A percentile compares a stretch with the other conserved stretches of the same genome.
Conservation (phyloP, 2,113 vertebrate genomes). For the Platycercus adscitus region DNA sequence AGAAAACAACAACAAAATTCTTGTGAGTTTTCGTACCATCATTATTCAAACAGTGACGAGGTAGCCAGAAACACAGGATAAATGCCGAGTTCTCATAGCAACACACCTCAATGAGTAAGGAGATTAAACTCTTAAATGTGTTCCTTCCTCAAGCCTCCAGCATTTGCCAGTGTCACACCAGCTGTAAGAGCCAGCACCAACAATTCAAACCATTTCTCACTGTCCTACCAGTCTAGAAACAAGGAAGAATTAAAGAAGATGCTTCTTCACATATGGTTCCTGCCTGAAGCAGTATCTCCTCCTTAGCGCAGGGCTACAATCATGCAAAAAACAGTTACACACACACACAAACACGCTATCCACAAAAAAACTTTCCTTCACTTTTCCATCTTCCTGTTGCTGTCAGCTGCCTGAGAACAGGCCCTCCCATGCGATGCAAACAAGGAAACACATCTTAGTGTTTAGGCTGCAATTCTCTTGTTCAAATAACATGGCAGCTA, state of each 20-base stretch:
- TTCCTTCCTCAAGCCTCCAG: neutral
- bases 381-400: constrained; percentile 39
- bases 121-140: constrained; percentile 5
- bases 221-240: neutral
- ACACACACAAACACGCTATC: rapidly evolving
- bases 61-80: constrained; percentile 23
- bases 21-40: neutral
- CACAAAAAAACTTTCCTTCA: neutral
- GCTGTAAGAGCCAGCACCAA: constrained; percentile 12
- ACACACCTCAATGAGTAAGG: constrained; percentile 48
- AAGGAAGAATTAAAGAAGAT: neutral
- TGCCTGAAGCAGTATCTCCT: neutral
- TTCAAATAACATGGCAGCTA: constrained; percentile 36
- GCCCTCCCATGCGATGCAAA: neutral
- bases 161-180: neutral
- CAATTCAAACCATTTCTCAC: neutral
- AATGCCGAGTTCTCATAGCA: constrained; percentile 50
- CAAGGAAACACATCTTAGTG: constrained; percentile 18
- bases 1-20: constrained; percentile 35
- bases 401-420: neutral
- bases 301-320: neutral
- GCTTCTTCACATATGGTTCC: neutral
- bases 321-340: neutral
- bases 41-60: constrained; percentile 14
- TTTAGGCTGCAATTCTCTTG: constrained; percentile 10